A percentile compares a stretch with the other conserved stretches of the same genome.
These are phyloP conservation scores for Antitype chi DNA, from an alignment of 2,888 invertebrate genomes.

Conservation along the genomic window DNA sequence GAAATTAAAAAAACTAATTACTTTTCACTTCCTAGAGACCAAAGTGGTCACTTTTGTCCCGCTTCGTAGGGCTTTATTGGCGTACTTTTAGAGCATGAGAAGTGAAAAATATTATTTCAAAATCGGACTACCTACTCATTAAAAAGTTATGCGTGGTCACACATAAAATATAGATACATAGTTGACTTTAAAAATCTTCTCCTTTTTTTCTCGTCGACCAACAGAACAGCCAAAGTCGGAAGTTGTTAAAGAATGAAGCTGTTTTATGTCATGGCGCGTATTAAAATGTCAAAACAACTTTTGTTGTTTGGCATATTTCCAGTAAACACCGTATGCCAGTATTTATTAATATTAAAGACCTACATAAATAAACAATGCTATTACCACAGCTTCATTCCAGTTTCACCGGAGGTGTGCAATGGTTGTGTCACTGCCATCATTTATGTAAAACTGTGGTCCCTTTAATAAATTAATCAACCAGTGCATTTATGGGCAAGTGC, in stretches of 20 bases:
- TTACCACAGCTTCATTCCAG: slow-evolving; percentile 48
- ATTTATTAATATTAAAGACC: slow-evolving; percentile 42
- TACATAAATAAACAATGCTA: slow-evolving; percentile 44
- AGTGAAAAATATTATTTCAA: too few relatives aligned
- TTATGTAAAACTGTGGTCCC: slow-evolving; percentile 80
- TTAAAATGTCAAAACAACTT: slow-evolving; percentile 20
- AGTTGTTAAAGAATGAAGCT: too few relatives aligned
- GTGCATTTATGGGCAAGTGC: slow-evolving; percentile 80
- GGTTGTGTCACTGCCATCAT: slow-evolving; percentile 70
- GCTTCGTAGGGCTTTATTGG: too few relatives aligned
- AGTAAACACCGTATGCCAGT: slow-evolving; percentile 27
- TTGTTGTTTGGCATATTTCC: slow-evolving; percentile 10
- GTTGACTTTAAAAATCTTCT: too few relatives aligned
- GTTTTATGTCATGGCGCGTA: neutral
- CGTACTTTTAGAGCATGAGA: too few relatives aligned
- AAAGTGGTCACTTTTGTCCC: too few relatives aligned
- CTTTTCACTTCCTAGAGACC: too few relatives aligned
- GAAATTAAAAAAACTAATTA: too few relatives aligned
- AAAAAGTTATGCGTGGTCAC: too few relatives aligned
- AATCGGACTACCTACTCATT: too few relatives aligned
- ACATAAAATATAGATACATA: too few relatives aligned
- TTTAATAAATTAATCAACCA: slow-evolving; percentile 84
- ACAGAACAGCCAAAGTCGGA: neutral
- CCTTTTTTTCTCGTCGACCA: too few relatives aligned
- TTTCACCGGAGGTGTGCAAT: slow-evolving; percentile 45